Evolutionary conservation across 1,140 invertebrate genomes (phyloP).

Genomic region (Zaprionus gabonicus): DNA sequence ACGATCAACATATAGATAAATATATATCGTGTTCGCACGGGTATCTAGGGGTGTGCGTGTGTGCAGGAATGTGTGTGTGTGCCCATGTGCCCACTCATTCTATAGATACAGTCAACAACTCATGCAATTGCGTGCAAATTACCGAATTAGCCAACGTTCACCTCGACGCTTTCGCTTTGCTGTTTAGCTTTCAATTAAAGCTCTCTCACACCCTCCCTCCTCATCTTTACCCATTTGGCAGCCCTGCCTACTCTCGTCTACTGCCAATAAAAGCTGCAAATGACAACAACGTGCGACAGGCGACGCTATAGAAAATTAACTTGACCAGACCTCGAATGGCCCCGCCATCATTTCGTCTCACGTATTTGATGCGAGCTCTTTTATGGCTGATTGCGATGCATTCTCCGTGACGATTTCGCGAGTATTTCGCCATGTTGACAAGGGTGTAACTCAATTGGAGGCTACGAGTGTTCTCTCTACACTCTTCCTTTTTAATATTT

Average conservation of each 20-base stretch:
- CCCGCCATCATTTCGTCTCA: conserved; percentile 52
- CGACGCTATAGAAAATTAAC: conserved; percentile 77
- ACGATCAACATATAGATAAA: conserved; percentile 59
- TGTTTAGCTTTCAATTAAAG: conserved; percentile 80
- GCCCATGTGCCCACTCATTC: conserved; percentile 57
- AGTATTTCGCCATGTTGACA: not conserved
- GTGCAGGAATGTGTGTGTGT: conserved; percentile 11
- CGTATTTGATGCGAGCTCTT: conserved; percentile 62
- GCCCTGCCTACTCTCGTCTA: not conserved
- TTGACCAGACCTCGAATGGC: conserved; percentile 53
- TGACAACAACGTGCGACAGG: conserved; percentile 71
- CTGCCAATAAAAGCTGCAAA: conserved; percentile 70
- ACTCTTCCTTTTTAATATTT: no score
- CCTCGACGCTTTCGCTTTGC: conserved; percentile 71
- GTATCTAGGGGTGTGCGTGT: conserved; percentile 13
- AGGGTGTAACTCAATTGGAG: not conserved
- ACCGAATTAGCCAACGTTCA: conserved; percentile 76
- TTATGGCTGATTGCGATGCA: conserved; percentile 37
- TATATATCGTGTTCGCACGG: not conserved
- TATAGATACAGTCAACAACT: conserved; percentile 80
- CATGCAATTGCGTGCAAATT: conserved; percentile 82
- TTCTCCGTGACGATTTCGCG: conserved; percentile 16
- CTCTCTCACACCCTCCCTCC: not conserved
- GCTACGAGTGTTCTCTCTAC: not conserved
- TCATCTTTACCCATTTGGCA: not conserved